Percentiles rank a stretch among this genome's conserved stretches.
These are phyloP conservation scores for Tetraneura akinire DNA, from an alignment of 1,140 invertebrate genomes.

Conservation along the genomic window DNA sequence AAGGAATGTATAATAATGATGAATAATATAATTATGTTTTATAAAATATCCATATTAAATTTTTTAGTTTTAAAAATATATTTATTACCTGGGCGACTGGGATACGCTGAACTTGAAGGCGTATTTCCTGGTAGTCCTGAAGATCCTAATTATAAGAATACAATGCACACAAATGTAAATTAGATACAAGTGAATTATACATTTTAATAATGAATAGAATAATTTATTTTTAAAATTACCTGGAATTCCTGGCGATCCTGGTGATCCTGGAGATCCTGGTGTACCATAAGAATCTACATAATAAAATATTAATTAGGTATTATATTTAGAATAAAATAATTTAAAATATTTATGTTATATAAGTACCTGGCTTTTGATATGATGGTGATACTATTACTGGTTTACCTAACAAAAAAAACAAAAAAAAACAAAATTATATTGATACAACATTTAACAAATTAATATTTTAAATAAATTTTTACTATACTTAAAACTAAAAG, in stretches of 20 bases:
- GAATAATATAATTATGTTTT: too few species aligned
- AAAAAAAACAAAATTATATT: not conserved
- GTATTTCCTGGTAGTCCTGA: constrained; percentile 47
- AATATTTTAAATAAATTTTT: not conserved
- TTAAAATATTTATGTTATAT: not conserved
- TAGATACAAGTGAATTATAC: too few species aligned
- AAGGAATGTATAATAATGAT: too few species aligned
- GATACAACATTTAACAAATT: not conserved
- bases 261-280: constrained; percentile 49
- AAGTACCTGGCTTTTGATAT: constrained; percentile 4
- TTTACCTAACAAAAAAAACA: not conserved
- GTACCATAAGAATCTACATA: constrained; percentile 49
- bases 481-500: not conserved
- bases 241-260: constrained; percentile 47
- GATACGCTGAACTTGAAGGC: constrained; percentile 23
- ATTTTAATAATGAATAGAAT: too few species aligned
- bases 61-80: not conserved
- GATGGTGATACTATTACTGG: not conserved
- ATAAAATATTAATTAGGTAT: not conserved
- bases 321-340: not conserved
- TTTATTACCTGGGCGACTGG: not conserved
- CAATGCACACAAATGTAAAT: too few species aligned
- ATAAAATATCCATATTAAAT: too few species aligned
- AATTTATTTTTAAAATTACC: not conserved
- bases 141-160: constrained; percentile 35